A percentile compares a stretch with the other conserved stretches of the same genome.
Conservation (phyloP, 2,888 invertebrate genomes). For the Belgica antarctica region DNA sequence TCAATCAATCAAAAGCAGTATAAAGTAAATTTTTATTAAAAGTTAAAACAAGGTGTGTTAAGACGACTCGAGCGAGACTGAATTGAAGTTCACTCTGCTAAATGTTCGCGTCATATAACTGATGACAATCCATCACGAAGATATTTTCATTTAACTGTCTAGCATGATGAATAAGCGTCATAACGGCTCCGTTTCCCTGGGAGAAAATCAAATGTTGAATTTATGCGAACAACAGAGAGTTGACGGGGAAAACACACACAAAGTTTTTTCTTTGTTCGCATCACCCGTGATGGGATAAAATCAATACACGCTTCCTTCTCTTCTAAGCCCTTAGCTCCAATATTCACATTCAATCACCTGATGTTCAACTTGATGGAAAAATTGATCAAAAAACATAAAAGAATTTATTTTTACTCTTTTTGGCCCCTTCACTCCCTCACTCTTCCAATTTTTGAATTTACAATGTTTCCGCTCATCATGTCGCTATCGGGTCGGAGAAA, state of each 20-base stretch:
- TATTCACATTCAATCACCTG: constrained; percentile 33
- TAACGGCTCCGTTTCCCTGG: not conserved
- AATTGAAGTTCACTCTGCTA: no score
- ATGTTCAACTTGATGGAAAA: constrained; percentile 39
- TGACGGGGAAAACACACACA: constrained; percentile 3
- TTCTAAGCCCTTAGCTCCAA: not conserved
- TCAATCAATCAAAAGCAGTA: no score
- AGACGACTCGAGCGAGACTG: no score
- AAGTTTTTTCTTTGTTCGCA: constrained; percentile 3
- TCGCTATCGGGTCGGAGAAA: not conserved
- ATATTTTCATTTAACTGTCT: constrained; percentile 6
- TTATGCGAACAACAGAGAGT: not conserved
- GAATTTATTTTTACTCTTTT: constrained; percentile 19
- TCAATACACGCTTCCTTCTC: not conserved
- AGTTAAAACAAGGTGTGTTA: no score
- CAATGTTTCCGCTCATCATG: not conserved
- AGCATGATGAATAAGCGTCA: constrained; percentile 9
- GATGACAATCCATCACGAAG: no score
- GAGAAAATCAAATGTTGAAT: constrained; percentile 6
- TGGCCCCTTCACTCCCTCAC: not conserved
- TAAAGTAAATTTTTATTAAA: no score
- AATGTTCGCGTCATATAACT: no score
- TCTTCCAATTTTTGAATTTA: not conserved
- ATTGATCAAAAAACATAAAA: constrained; percentile 35
- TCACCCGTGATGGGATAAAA: not conserved